phyloP scores from a whole-genome alignment of 2,888 invertebrate species.

The Ornithoptera priamus region DNA sequence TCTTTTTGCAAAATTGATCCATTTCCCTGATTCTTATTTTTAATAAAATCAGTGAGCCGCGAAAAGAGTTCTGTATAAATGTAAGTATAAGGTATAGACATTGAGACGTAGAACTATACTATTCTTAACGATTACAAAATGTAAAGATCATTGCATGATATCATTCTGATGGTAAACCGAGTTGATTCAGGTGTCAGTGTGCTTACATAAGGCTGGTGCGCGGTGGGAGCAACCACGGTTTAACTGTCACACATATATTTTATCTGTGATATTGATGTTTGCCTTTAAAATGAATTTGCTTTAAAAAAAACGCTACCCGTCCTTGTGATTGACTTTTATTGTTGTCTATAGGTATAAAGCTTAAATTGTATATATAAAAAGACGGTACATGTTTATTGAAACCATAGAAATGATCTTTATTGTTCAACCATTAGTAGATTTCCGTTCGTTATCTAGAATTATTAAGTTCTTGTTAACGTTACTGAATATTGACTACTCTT shows the following conservation, averaged over 20 bases:
- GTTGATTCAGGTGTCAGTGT: slow-evolving; percentile 29
- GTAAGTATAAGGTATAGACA: no score
- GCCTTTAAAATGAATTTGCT: slow-evolving; percentile 4
- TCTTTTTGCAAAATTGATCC: no score
- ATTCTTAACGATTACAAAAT: background rate
- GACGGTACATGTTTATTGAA: background rate
- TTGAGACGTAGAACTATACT: background rate
- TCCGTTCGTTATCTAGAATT: no score
- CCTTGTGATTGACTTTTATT: slow-evolving; percentile 3
- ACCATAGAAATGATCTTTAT: no score
- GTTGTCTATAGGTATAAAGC: background rate
- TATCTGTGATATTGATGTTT: slow-evolving; percentile 16
- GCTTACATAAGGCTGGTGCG: slow-evolving; percentile 10
- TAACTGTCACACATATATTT: slow-evolving; percentile 19
- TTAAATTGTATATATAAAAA: background rate
- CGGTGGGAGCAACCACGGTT: slow-evolving; percentile 21
- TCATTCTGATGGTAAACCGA: slow-evolving; percentile 17
- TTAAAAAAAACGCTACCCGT: slow-evolving; percentile 2
- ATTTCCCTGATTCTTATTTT: no score
- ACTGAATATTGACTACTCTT: no score
- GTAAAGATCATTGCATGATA: slow-evolving; percentile 12
- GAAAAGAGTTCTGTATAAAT: no score
- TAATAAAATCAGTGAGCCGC: no score
- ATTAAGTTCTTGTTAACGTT: no score
- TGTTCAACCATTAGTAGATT: no score